Percentiles rank a stretch among this genome's conserved stretches.
Evolutionary conservation across 2,113 vertebrate genomes (phyloP).

Genomic region (Colius striatus): DNA sequence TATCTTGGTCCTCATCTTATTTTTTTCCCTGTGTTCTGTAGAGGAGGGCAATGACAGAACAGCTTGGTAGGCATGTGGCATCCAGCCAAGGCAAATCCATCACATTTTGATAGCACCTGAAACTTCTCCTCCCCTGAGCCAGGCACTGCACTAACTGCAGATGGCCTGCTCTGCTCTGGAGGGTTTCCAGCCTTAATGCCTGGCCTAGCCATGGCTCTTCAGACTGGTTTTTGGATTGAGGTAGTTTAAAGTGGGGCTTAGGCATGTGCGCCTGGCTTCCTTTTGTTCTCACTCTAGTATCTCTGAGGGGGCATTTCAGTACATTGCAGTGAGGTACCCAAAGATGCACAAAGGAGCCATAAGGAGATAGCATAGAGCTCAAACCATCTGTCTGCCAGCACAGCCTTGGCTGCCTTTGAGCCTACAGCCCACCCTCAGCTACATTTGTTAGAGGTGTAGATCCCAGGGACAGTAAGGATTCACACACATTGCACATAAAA

Average conservation of each 20-base stretch:
- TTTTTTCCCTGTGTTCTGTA: too few relatives aligned
- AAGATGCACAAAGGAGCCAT: background rate
- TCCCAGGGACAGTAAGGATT: background rate
- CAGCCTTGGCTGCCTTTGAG: background rate
- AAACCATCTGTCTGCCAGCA: background rate
- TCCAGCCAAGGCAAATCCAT: too few relatives aligned
- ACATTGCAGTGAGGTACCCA: rapidly evolving
- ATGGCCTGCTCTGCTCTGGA: background rate
- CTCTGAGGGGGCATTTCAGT: background rate
- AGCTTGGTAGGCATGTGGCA: too few relatives aligned
- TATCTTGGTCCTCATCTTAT: too few relatives aligned
- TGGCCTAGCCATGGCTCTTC: background rate
- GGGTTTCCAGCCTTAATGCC: background rate
- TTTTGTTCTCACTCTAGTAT: background rate
- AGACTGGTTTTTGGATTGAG: background rate
- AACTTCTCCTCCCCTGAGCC: background rate
- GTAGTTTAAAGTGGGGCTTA: background rate
- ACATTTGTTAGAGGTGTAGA: background rate
- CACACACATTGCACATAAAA: background rate
- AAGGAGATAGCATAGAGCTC: background rate
- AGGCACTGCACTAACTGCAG: background rate
- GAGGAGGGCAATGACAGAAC: too few relatives aligned
- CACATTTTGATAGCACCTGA: too few relatives aligned
- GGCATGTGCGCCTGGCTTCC: background rate
- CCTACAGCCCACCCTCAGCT: background rate